Conservation (phyloP, 2,888 invertebrate species). For the Labia minor region DNA sequence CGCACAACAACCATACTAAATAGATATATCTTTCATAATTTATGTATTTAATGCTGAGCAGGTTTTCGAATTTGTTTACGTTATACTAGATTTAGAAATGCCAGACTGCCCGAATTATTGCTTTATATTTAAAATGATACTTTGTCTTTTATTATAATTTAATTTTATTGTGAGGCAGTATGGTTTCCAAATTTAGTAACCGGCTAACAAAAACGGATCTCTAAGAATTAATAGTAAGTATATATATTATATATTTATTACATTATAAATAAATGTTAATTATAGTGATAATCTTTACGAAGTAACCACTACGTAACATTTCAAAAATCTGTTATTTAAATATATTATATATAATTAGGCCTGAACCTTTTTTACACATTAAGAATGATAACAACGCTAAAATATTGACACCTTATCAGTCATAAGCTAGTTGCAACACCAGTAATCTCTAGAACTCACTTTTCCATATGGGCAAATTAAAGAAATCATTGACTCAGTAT, state of each 20-base stretch:
- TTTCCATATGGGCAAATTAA: constrained; percentile 4
- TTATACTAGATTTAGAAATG: constrained; percentile 25
- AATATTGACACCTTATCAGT: constrained; percentile 27
- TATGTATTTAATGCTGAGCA: constrained; percentile 27
- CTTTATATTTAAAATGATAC: constrained; percentile 24
- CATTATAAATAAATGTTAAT: not conserved
- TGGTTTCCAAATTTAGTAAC: constrained; percentile 21
- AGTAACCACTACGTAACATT: constrained; percentile 14
- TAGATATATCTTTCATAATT: constrained; percentile 25
- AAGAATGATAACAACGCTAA: constrained; percentile 28
- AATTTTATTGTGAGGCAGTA: constrained; percentile 21
- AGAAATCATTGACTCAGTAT: not conserved
- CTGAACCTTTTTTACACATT: constrained; percentile 30
- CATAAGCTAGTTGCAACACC: constrained; percentile 26
- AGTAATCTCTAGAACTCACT: not conserved
- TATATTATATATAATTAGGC: constrained; percentile 31
- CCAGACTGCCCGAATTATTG: constrained; percentile 27
- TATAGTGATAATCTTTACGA: constrained; percentile 15
- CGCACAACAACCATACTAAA: constrained; percentile 25
- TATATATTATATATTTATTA: constrained; percentile 18
- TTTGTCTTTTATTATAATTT: constrained; percentile 16
- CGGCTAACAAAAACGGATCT: constrained; percentile 25
- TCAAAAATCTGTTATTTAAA: constrained; percentile 24
- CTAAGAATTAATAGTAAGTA: constrained; percentile 25
- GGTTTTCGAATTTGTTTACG: constrained; percentile 25